Percentiles rank a stretch among this genome's conserved stretches.
These are phyloP conservation scores for Daphoenositta chrysoptera DNA, from an alignment of 2,113 vertebrate species.

Conservation along the genomic window DNA sequence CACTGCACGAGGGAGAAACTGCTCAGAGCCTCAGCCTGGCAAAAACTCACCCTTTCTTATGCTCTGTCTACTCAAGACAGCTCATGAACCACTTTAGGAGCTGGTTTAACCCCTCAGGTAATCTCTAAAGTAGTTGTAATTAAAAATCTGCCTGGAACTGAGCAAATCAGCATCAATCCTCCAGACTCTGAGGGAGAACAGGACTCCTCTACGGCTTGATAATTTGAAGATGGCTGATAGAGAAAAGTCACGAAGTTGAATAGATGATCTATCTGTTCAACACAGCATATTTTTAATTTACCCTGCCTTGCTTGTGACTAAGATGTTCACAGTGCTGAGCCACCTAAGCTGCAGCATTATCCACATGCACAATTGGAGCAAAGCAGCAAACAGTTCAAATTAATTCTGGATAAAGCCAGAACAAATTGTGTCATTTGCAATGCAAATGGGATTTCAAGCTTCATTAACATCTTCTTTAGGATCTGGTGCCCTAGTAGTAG, in stretches of 20 bases:
- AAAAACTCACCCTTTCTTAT: not conserved
- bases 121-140: not conserved
- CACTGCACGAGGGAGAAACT: accelerated
- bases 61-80: not conserved
- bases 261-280: not conserved
- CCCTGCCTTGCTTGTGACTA: not conserved
- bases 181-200: not conserved
- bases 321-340: not conserved
- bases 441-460: conserved; percentile 57
- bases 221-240: not conserved
- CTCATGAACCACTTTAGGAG: not conserved
- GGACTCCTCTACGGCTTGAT: not conserved
- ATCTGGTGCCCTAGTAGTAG: not conserved
- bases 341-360: conserved; percentile 9
- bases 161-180: not conserved
- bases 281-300: not conserved
- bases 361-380: conserved; percentile 47
- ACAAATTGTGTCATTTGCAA: conserved; percentile 63
- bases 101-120: not conserved
- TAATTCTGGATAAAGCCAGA: conserved; percentile 52
- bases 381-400: conserved; percentile 37
- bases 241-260: not conserved
- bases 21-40: not conserved
- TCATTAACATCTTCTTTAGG: conserved; percentile 25
- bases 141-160: not conserved